Evolutionary conservation across 2,888 invertebrate genomes (phyloP).

Genomic region (Ditula angustiorana): DNA sequence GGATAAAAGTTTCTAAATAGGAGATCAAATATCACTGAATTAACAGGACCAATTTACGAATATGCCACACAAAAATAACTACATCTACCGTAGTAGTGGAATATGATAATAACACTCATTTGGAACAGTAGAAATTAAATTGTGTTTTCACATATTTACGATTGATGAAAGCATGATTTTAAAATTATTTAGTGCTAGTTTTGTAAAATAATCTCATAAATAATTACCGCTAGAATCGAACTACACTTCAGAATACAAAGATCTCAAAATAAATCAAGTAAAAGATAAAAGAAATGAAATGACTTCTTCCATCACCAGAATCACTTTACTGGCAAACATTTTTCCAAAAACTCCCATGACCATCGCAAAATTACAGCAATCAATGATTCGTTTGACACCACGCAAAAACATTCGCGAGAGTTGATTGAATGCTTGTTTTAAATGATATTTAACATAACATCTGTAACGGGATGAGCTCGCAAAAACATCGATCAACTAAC

Average conservation of each 20-base stretch:
- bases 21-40: neutral
- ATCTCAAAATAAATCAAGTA: neutral
- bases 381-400: conserved; percentile 7
- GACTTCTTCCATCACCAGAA: neutral
- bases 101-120: neutral
- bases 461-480: conserved; percentile 24
- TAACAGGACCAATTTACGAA: too few relatives aligned
- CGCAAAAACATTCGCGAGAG: neutral
- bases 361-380: conserved; percentile 1
- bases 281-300: too few relatives aligned
- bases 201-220: too few relatives aligned
- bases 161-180: neutral
- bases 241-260: neutral
- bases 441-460: conserved; percentile 34
- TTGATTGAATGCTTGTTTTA: conserved; percentile 30
- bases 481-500: conserved; percentile 32
- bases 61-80: too few relatives aligned
- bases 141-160: neutral
- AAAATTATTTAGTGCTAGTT: neutral
- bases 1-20: conserved; percentile 12
- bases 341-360: neutral
- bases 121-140: neutral
- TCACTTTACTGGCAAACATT: neutral
- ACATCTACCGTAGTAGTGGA: neutral
- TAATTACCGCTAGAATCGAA: too few relatives aligned